Base-by-base conservation (phyloP, 2,113 vertebrate genomes). In the Leucopsar rothschildi region DNA sequence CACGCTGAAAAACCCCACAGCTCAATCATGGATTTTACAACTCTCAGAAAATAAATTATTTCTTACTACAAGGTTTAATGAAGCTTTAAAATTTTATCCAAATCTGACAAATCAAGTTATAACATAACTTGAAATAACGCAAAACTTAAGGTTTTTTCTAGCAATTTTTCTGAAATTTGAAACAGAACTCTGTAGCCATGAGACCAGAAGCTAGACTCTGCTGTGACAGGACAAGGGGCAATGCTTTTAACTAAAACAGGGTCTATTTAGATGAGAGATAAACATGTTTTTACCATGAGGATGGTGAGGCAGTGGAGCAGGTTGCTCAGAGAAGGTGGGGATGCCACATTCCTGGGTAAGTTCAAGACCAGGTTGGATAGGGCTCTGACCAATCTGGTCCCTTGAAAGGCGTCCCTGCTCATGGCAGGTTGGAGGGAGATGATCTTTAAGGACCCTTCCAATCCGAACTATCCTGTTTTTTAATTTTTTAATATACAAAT, bases 341-440 rank as follows among this genome's bases (percentile, higher is more conserved):
- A 55, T 45, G 21, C 12, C 20, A 21, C n/a, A 40, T 14, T 15
- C 22, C 35, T 37, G 40, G 25, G 49, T 49, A 8, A 42, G 8
- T 19, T 61, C 47, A 55, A 49, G 17, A 25, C 29, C 29, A 61
- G 25, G 35, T 0, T 49, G 55, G 47, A 61, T 27, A 25, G 20
- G 28, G 53, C 24, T 68, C 40, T 35, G 25, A 61, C 7, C 29
- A 69, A 2, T 21, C 9, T 19, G 27, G 29, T 37, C 25, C 11
- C 55, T 8, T 4, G 15, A 73, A 45, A 69, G 8, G 11, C 11
- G n/a, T 42, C 17, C 24, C n/a, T 22, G 40, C 29, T 8, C 13
- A 18, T 4, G 4, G 47, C 40, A 75, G 5, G 2, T 0, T 27
- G 29, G 14, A 55, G 12, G 5, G 2, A 73, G 24, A 39, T 27